A percentile compares a stretch with the other conserved stretches of the same genome.
Conservation (phyloP, 2,113 vertebrate species). For the Alouatta palliata region DNA sequence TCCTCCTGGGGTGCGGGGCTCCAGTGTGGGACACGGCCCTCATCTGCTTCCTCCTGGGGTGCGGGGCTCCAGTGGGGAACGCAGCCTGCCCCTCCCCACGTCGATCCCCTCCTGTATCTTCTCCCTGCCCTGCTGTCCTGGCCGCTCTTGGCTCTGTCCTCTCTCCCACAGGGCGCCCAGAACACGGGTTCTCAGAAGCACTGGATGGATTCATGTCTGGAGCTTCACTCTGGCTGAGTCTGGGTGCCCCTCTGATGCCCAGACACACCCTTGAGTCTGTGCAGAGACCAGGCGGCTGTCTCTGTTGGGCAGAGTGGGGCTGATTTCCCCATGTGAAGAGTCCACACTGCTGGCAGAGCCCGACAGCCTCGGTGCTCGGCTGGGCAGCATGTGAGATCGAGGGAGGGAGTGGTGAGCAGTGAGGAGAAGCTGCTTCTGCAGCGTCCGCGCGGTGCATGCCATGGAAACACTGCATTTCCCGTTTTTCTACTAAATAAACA, state of each 20-base stretch:
- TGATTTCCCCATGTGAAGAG: not conserved
- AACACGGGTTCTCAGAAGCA: not conserved
- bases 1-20: too few species aligned
- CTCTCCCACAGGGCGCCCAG: not conserved
- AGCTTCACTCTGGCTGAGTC: not conserved
- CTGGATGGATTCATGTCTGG: not conserved
- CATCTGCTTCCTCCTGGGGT: too few species aligned
- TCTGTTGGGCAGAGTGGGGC: not conserved
- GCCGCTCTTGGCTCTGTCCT: not conserved
- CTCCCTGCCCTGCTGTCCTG: not conserved
- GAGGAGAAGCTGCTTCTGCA: too few species aligned
- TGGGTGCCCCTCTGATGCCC: not conserved
- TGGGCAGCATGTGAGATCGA: rapidly evolving
- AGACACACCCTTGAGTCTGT: too few species aligned
- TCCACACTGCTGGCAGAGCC: not conserved
- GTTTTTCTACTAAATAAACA: not conserved
- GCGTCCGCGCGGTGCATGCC: rapidly evolving
- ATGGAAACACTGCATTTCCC: not conserved
- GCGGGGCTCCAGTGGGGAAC: too few species aligned
- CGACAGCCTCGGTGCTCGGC: not conserved
- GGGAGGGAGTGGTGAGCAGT: too few species aligned
- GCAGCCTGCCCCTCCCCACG: not conserved
- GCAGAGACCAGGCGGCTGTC: not conserved
- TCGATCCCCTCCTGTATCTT: not conserved
- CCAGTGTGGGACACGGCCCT: too few species aligned